Percentiles rank a stretch among this genome's conserved stretches.
These are phyloP conservation scores for Saguinus midas DNA, from an alignment of 2,113 vertebrate species.

Conservation along the genomic window DNA sequence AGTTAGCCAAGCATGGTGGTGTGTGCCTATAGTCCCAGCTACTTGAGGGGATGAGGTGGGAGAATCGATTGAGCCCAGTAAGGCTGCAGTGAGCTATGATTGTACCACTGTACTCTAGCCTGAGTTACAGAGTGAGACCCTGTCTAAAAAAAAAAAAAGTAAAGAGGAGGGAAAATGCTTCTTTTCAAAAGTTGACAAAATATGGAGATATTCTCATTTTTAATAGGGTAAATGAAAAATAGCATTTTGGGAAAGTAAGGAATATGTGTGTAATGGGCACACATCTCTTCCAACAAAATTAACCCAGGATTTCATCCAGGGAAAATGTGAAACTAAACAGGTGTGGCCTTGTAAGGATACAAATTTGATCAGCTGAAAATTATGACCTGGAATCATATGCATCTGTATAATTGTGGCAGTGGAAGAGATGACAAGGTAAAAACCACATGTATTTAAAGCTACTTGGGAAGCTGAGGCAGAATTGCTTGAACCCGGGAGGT, in stretches of 20 bases:
- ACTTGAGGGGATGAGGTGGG: too few species aligned
- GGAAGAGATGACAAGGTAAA: neutral
- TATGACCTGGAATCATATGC: neutral
- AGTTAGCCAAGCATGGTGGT: too few species aligned
- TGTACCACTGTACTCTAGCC: too few species aligned
- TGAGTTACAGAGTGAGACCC: too few species aligned
- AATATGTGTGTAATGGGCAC: neutral
- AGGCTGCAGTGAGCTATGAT: too few species aligned
- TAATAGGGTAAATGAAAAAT: neutral
- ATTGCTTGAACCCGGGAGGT: too few species aligned
- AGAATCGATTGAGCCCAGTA: too few species aligned
- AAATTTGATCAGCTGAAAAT: neutral
- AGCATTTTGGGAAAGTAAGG: neutral
- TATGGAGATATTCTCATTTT: neutral
- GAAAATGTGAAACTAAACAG: slow-evolving; percentile 30
- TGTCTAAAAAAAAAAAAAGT: neutral
- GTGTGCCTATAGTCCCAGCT: too few species aligned
- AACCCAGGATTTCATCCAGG: neutral
- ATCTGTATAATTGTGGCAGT: neutral
- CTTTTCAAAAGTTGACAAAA: neutral
- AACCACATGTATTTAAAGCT: neutral
- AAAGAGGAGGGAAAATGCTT: neutral
- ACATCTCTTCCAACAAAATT: neutral
- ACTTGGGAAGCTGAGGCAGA: too few species aligned
- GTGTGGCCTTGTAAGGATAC: neutral